Conservation (phyloP, 2,797 vertebrate genomes). For the Mionectes olivaceus region DNA sequence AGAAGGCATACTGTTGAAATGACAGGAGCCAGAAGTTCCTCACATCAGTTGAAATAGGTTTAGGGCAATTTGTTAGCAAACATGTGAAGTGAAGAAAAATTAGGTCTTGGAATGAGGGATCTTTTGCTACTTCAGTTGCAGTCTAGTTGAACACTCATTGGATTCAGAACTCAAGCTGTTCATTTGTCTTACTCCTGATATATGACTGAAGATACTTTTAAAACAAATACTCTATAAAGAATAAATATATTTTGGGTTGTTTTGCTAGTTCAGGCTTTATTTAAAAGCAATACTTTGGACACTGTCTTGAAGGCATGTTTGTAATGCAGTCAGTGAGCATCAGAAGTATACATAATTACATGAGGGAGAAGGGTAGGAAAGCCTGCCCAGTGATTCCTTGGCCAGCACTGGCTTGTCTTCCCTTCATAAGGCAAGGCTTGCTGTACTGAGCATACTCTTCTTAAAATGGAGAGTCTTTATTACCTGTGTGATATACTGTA, state of each 20-base stretch:
- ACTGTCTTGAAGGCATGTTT: not conserved
- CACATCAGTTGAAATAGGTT: not conserved
- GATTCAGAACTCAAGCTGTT: not conserved
- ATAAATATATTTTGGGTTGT: not conserved
- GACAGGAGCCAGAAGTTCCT: not conserved
- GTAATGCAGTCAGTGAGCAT: not conserved
- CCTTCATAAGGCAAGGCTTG: slow-evolving; percentile 29
- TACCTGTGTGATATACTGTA: not conserved
- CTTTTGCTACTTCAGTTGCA: not conserved
- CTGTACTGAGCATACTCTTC: not conserved
- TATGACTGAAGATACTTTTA: not conserved
- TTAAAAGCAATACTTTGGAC: slow-evolving; percentile 1
- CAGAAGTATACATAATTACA: slow-evolving; percentile 39
- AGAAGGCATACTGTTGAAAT: not conserved
- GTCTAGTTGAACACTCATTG: not conserved
- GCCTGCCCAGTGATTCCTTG: not conserved
- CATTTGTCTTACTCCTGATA: not conserved
- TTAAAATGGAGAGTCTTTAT: slow-evolving; percentile 70
- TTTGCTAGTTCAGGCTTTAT: not conserved
- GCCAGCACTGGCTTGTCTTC: not conserved
- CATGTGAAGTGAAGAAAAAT: not conserved
- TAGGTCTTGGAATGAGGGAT: not conserved
- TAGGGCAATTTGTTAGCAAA: not conserved
- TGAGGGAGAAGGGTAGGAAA: slow-evolving; percentile 47
- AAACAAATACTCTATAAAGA: not conserved